Evolutionary conservation across 1,140 invertebrate genomes (phyloP).

Genomic region (Pectinophora gossypiella): DNA sequence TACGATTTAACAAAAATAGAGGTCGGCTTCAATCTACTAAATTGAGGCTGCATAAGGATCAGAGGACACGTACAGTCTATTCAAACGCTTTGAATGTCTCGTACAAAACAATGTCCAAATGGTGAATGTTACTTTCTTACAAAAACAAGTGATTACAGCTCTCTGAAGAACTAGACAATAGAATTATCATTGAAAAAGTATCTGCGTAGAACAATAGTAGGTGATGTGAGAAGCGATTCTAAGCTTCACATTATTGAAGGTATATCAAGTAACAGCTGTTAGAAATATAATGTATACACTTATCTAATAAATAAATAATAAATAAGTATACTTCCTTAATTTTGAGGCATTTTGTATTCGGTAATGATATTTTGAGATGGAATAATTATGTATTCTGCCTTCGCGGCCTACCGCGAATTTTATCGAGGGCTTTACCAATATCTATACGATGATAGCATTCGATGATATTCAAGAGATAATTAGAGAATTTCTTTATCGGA

Average conservation of each 20-base stretch:
- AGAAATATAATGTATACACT: no score
- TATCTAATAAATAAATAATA: no score
- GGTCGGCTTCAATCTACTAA: conserved; percentile 13
- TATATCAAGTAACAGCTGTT: conserved; percentile 1
- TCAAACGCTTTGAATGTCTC: conserved; percentile 2
- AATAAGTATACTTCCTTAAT: no score
- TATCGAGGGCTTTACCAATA: no score
- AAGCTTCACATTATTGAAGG: not conserved
- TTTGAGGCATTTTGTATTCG: no score
- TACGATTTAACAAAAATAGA: conserved; percentile 20
- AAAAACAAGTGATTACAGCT: not conserved
- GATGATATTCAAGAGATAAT: no score
- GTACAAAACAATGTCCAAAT: conserved; percentile 61
- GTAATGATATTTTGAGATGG: no score
- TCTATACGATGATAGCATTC: no score
- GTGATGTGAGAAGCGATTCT: conserved; percentile 21
- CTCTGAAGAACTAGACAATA: conserved; percentile 6
- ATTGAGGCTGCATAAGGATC: not conserved
- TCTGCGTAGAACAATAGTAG: conserved; percentile 26
- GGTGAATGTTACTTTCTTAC: conserved; percentile 30
- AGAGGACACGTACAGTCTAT: not conserved
- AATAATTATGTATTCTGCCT: no score
- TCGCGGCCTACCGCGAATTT: no score
- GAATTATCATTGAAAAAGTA: conserved; percentile 23
- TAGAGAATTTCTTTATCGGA: no score